These are phyloP conservation scores for Cacoxenus indagator DNA, from an alignment of 2,888 invertebrate genomes.

Conservation along the genomic window DNA sequence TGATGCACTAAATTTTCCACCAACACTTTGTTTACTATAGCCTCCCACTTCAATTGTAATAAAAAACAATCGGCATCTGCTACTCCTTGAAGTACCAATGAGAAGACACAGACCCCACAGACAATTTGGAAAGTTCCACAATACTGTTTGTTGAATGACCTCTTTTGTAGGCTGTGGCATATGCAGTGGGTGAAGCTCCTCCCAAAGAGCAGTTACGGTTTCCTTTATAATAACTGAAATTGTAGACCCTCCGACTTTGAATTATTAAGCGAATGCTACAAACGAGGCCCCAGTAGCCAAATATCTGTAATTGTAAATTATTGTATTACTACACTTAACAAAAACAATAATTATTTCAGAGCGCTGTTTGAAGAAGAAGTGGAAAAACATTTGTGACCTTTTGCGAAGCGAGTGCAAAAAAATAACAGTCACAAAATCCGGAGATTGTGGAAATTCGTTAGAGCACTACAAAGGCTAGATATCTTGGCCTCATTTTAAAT, in stretches of 20 bases:
- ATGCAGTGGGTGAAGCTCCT: not conserved
- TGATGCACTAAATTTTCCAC: not conserved
- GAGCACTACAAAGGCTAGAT: no score
- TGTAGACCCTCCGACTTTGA: not conserved
- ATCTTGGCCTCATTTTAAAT: no score
- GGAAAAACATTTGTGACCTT: conserved; percentile 29
- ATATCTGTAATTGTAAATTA: not conserved
- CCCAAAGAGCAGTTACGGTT: no score
- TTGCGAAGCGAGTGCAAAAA: no score
- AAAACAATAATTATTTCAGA: conserved; percentile 27
- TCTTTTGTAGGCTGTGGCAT: not conserved
- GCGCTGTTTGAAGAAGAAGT: conserved; percentile 33
- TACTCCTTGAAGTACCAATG: not conserved
- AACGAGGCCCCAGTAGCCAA: not conserved
- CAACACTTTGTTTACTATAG: not conserved
- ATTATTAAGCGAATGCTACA: no score
- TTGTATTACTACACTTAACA: not conserved
- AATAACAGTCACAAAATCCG: no score
- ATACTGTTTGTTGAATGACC: not conserved
- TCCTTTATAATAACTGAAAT: not conserved
- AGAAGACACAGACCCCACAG: not conserved
- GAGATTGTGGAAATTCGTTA: no score
- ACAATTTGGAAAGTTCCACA: not conserved
- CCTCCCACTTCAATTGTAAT: not conserved
- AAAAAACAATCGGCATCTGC: not conserved